Conservation (phyloP, 2,888 invertebrate species). For the Nesidiocoris tenuis region DNA sequence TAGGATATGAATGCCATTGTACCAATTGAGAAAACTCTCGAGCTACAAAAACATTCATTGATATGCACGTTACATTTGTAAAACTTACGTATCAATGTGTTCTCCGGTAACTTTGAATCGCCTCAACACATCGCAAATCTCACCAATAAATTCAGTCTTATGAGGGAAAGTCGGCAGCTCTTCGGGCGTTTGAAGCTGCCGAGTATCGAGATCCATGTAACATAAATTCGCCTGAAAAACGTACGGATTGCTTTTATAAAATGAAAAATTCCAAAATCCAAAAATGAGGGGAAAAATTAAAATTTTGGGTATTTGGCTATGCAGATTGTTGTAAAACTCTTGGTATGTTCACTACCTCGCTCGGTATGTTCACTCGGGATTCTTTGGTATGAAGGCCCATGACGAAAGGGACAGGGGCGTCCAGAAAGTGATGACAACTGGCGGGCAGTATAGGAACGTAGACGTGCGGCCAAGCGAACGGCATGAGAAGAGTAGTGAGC, state of each 20-base stretch:
- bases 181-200: slow-evolving; percentile 89
- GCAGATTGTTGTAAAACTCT: no score
- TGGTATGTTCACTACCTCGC: slow-evolving; percentile 54
- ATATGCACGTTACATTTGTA: no score
- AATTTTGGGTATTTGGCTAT: neutral
- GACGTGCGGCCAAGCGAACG: slow-evolving; percentile 97
- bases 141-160: slow-evolving; percentile 79
- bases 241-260: neutral
- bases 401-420: slow-evolving; percentile 98
- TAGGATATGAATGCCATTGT: no score
- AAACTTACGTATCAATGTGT: slow-evolving; percentile 47
- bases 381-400: slow-evolving; percentile 76
- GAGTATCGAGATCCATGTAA: slow-evolving; percentile 93
- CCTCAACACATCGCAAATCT: slow-evolving; percentile 65
- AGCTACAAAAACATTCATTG: no score
- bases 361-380: slow-evolving; percentile 56
- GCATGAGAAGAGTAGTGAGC: slow-evolving; percentile 83
- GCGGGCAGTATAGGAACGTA: slow-evolving; percentile 98
- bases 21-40: no score
- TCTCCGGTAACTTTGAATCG: slow-evolving; percentile 60
- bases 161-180: slow-evolving; percentile 93
- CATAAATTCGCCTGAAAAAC: slow-evolving; percentile 78
- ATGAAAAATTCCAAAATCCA: neutral
- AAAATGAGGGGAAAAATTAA: slow-evolving; percentile 1
- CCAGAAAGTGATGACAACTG: slow-evolving; percentile 90